Evolutionary conservation across 2,113 vertebrate genomes (phyloP).

Genomic region (Bombycilla garrulus): DNA sequence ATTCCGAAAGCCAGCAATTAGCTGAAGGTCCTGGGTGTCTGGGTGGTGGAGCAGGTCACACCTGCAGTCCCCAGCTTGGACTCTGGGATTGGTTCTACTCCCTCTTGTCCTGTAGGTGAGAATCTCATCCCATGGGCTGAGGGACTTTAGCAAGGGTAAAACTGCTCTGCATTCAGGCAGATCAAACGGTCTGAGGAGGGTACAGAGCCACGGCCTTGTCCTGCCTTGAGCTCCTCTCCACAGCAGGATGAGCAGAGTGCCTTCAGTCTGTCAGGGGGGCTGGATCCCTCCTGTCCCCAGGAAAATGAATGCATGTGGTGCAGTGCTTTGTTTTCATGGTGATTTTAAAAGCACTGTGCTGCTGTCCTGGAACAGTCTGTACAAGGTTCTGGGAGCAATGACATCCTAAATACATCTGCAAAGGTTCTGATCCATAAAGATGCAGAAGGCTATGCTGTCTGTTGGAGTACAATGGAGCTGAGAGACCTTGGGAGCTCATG

Average conservation of each 20-base stretch:
- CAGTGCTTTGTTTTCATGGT: background rate
- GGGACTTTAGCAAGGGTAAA: background rate
- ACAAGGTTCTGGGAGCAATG: background rate
- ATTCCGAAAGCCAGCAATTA: background rate
- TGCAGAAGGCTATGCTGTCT: rapidly evolving
- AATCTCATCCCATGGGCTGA: background rate
- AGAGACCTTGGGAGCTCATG: background rate
- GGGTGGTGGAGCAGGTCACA: background rate
- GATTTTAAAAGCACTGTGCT: background rate
- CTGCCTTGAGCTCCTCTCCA: background rate
- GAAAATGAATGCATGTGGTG: rapidly evolving
- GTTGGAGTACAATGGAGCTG: background rate
- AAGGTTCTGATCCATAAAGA: background rate
- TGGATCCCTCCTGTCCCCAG: background rate
- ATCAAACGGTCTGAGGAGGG: background rate
- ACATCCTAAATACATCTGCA: background rate
- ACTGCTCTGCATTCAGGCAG: background rate
- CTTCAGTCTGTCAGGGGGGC: background rate
- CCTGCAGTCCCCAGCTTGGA: background rate
- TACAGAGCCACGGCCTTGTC: background rate
- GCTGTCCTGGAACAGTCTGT: background rate
- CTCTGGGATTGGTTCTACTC: background rate
- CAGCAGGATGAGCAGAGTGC: background rate
- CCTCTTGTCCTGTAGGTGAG: background rate
- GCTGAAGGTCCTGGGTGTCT: background rate